Evolutionary conservation across 2,113 vertebrate species (phyloP).

Genomic region (Oryctolagus cuniculus): mOryCun1.1 NC_091445.1:87875001-87875500

Average conservation of each 20-base stretch:
- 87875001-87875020: constrained; percentile 48
- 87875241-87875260: background rate
- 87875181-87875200: background rate
- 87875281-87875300: background rate
- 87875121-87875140: background rate
- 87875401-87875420: background rate
- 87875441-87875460: background rate
- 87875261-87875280: background rate
- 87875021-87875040: constrained; percentile 11
- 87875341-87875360: constrained; percentile 12
- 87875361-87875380: constrained; percentile 17
- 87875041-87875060: constrained; percentile 25
- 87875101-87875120: background rate
- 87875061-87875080: background rate
- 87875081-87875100: background rate
- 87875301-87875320: background rate
- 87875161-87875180: background rate
- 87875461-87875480: background rate
- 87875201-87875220: background rate
- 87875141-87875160: background rate
- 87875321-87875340: constrained; percentile 17
- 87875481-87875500: background rate
- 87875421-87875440: background rate
- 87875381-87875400: background rate
- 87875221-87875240: background rate